These are phyloP conservation scores for Cantharis lateralis DNA, from an alignment of 2,888 invertebrate species.

Conservation along the genomic window DNA sequence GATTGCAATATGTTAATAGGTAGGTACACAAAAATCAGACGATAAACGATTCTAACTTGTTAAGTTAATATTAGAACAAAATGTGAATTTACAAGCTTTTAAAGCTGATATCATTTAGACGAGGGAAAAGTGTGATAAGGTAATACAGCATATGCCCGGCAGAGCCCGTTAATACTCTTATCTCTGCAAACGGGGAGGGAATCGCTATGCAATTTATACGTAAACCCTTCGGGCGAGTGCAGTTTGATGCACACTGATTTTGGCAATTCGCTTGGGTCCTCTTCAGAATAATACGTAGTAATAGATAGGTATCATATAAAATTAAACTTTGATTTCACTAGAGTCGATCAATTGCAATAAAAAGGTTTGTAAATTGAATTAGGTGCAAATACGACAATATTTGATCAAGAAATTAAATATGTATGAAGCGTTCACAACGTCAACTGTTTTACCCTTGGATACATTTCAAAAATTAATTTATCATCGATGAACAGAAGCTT, in stretches of 20 bases:
- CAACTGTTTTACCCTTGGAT: background rate
- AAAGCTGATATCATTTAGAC: slow-evolving; percentile 22
- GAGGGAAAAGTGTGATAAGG: slow-evolving; percentile 40
- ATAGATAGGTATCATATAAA: background rate
- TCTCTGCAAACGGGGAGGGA: slow-evolving; percentile 41
- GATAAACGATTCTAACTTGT: background rate
- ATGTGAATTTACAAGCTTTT: slow-evolving; percentile 9
- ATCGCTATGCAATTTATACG: slow-evolving; percentile 41
- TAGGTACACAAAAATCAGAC: background rate
- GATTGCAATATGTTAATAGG: background rate
- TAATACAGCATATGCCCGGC: slow-evolving; percentile 48
- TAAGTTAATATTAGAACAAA: background rate
- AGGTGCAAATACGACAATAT: background rate
- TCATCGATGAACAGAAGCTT: too few relatives aligned
- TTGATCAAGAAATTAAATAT: background rate
- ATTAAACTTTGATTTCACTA: background rate
- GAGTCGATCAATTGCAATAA: background rate
- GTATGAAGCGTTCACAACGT: background rate
- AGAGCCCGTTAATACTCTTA: slow-evolving; percentile 51
- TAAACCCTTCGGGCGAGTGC: slow-evolving; percentile 33
- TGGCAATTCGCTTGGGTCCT: slow-evolving; percentile 36
- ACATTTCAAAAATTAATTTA: background rate
- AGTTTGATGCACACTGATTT: slow-evolving; percentile 34
- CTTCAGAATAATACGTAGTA: slow-evolving; percentile 9
- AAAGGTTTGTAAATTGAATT: background rate